These are phyloP conservation scores for Archegozetes longisetosus DNA, from an alignment of 1,140 invertebrate genomes.

Conservation along the genomic window DNA sequence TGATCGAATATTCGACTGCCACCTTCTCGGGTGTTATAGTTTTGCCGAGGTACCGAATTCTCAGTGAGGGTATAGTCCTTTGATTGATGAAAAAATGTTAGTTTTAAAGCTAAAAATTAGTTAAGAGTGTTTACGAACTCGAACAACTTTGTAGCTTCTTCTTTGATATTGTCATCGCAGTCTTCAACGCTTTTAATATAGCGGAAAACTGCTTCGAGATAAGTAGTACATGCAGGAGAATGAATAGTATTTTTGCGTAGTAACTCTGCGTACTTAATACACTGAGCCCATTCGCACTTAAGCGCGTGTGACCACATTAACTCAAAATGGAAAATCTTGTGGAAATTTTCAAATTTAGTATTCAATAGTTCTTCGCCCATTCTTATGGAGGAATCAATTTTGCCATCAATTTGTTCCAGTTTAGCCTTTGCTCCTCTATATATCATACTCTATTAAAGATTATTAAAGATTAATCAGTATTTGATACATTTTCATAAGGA, in stretches of 20 bases:
- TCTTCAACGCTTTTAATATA: slow-evolving; percentile 2
- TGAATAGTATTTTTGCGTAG: background rate
- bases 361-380: background rate
- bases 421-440: slow-evolving; percentile 2
- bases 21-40: slow-evolving; percentile 12
- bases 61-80: slow-evolving; percentile 1
- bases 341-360: background rate
- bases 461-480: background rate
- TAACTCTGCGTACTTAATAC: background rate
- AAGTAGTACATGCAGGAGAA: slow-evolving; percentile 5
- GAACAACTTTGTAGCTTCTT: background rate
- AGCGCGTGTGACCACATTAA: slow-evolving; percentile 2
- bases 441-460: background rate
- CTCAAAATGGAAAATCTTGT: slow-evolving; percentile 7
- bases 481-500: background rate
- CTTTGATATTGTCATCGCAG: background rate
- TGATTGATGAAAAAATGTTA: background rate
- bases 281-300: slow-evolving; percentile 1
- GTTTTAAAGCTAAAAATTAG: background rate
- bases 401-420: slow-evolving; percentile 2
- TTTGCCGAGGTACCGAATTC: slow-evolving; percentile 10
- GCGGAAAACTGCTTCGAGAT: background rate
- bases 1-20: background rate
- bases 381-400: background rate
- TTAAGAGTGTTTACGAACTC: slow-evolving; percentile 1